Evolutionary conservation across 2,113 vertebrate genomes (phyloP).

Genomic region (Jaculus jaculus): DNA sequence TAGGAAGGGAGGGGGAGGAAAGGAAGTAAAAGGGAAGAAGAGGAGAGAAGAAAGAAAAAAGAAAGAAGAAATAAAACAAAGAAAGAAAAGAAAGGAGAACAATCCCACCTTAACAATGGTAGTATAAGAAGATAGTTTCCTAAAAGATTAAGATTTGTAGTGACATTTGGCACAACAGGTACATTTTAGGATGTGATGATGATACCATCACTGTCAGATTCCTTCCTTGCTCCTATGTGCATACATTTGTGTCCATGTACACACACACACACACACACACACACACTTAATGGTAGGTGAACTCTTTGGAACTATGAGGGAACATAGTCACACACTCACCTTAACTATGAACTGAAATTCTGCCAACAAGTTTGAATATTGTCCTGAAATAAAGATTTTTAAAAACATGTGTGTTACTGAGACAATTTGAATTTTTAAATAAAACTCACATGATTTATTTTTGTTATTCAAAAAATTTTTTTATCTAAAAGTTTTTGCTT

Average conservation of each 20-base stretch:
- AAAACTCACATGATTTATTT: neutral
- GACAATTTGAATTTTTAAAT: conserved; percentile 28
- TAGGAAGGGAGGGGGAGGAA: no score
- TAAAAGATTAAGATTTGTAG: neutral
- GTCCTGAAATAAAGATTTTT: conserved; percentile 63
- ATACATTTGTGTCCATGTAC: rapidly evolving
- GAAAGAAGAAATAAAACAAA: neutral
- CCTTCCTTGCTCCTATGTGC: neutral
- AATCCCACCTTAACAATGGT: neutral
- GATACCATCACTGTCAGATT: neutral
- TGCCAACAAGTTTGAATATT: conserved; percentile 46
- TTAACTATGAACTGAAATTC: conserved; percentile 47
- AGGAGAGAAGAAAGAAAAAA: no score
- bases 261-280: no score
- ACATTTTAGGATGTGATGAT: neutral
- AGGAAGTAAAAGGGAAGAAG: no score
- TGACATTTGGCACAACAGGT: neutral
- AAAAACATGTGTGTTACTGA: conserved; percentile 60
- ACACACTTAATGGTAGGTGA: neutral
- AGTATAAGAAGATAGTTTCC: neutral
- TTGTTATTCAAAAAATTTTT: neutral
- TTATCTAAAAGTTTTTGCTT: conserved; percentile 43
- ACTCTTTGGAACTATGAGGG: neutral
- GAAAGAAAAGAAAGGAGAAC: neutral
- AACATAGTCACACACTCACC: conserved; percentile 47